Conservation (phyloP, 2,888 invertebrate genomes). For the Andrena camellia region DNA sequence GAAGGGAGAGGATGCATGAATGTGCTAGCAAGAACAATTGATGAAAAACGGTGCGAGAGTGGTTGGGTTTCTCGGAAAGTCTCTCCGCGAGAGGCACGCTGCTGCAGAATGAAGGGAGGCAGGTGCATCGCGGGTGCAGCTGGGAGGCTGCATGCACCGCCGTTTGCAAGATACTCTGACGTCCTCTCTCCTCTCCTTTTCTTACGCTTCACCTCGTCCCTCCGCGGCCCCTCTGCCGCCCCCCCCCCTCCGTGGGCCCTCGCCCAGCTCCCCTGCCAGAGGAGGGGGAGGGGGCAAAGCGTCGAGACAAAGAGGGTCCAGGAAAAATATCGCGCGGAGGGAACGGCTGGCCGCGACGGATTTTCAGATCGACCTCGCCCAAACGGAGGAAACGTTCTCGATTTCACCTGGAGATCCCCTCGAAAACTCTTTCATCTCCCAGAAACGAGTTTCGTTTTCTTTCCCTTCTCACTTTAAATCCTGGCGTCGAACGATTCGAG, state of each 20-base stretch:
- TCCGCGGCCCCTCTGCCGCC: background rate
- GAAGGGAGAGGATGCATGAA: constrained; percentile 55
- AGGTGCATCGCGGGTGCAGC: constrained; percentile 74
- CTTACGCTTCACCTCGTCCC: constrained; percentile 34
- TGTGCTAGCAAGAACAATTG: constrained; percentile 70
- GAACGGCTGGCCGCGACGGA: background rate
- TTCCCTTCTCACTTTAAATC: background rate
- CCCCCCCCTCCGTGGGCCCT: background rate
- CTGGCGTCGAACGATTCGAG: constrained; percentile 6
- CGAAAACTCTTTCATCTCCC: background rate
- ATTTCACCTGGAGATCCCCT: background rate
- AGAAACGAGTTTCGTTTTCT: background rate
- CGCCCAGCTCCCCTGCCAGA: constrained; percentile 32
- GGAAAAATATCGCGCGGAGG: constrained; percentile 49
- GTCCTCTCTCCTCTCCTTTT: constrained; percentile 44
- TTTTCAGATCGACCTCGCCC: constrained; percentile 20
- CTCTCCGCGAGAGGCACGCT: constrained; percentile 61
- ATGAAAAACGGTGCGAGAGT: constrained; percentile 74
- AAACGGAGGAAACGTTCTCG: background rate
- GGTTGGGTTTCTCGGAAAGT: constrained; percentile 73
- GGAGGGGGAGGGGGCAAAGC: constrained; percentile 40
- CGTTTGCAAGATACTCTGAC: constrained; percentile 63
- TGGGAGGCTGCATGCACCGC: constrained; percentile 70
- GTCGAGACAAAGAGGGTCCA: constrained; percentile 54
- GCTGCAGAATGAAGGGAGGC: constrained; percentile 70